Evolutionary conservation across 2,888 invertebrate species (phyloP).

Genomic region (Phaonia tiefii): DNA sequence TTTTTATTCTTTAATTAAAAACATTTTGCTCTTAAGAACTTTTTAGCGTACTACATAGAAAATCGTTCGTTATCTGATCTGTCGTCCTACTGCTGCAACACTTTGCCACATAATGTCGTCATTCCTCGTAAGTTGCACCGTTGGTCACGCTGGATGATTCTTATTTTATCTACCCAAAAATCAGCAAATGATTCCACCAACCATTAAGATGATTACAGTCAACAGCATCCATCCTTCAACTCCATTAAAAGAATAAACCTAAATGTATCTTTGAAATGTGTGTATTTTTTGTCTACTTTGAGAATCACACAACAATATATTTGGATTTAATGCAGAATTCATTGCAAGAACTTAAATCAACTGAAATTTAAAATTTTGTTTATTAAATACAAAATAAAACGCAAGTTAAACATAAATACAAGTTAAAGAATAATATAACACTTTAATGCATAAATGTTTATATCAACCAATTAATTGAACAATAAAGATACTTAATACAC

Average conservation of each 20-base stretch:
- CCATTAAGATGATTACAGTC: conserved; percentile 24
- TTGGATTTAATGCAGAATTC: neutral
- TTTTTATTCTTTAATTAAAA: conserved; percentile 60
- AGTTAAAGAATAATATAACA: conserved; percentile 28
- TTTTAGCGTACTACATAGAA: conserved; percentile 64
- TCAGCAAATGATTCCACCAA: conserved; percentile 1
- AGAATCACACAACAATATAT: conserved; percentile 8
- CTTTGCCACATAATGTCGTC: conserved; percentile 50
- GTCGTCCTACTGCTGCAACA: conserved; percentile 53
- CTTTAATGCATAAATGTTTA: conserved; percentile 54
- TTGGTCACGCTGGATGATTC: conserved; percentile 55
- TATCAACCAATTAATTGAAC: conserved; percentile 48
- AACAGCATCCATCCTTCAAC: conserved; percentile 35
- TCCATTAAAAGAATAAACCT: conserved; percentile 52
- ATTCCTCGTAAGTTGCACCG: conserved; percentile 34
- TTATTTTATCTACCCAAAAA: conserved; percentile 17
- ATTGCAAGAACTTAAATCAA: neutral
- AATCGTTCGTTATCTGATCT: conserved; percentile 59
- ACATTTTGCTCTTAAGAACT: conserved; percentile 63
- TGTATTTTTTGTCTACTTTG: conserved; percentile 25
- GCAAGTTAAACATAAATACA: conserved; percentile 37
- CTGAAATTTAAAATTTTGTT: too few species aligned
- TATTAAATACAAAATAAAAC: too few species aligned
- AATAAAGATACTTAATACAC: conserved; percentile 45
- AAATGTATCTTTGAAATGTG: conserved; percentile 26